Evolutionary conservation across 2,113 vertebrate genomes (phyloP), one percentile per base, ranked within the genome.

Genomic region (Damaliscus lunatus): DNA sequence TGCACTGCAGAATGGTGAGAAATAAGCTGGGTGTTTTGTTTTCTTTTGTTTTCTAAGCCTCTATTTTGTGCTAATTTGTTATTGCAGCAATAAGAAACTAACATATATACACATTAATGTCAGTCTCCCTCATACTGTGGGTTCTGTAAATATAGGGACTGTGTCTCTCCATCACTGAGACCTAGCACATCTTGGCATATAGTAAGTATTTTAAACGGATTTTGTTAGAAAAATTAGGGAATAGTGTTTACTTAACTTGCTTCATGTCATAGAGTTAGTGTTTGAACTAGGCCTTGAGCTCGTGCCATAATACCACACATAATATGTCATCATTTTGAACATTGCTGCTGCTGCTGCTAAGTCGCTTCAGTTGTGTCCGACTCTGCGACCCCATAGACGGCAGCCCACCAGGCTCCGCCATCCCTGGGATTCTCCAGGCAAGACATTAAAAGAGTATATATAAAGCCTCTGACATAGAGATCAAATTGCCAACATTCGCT

Each of bases 251-350:
- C 46, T 52, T 78, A 94, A 88, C 31, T 90, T 46, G 7, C 7
- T 77, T 95, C 86, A 62, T 67, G 50, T 71, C 50, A 77, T 5
- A 67, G 5, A 29, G 17, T 86, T 86, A 90, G 3, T 46, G n/a
- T 86, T 96, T 50, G 57, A 94, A 92, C 15, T 7, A 62, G 57
- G 36, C n/a, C 67, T 94, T 84, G 33, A 92, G n/a, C 29, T 92
- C 43, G 13, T 55, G 43, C 33, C 64, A 92, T 46, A 88, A 48
- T 40, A 36, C 7, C 14, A 71, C 4, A 7, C 19, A 80, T 16
- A 80, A 16, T 21, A 48, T 59, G 33, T 23, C 60, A 92, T 90
- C 84, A 2, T 93, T 96, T 81, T 52, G 16, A 96, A 87, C n/a
- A 64, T 64, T 64, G 62, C 14, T 62, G 29, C 29, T 62, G 60